Percentiles rank a stretch among this genome's conserved stretches.
Conservation (phyloP, 2,797 vertebrate genomes). For the Knipowitschia caucasica region DNA sequence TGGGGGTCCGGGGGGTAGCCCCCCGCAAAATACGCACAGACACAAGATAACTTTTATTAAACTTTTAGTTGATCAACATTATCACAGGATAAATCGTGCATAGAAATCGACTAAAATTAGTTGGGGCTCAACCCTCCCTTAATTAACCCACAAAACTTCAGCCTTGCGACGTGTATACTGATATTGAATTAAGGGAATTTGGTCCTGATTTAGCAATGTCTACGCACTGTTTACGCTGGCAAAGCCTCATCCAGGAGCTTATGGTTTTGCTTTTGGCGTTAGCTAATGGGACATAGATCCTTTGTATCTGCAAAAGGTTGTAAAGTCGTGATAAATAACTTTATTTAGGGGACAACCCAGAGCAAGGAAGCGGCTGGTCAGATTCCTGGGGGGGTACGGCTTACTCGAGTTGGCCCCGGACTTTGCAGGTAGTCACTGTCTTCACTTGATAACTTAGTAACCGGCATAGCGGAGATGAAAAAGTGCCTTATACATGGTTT, state of each 20-base stretch:
- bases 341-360: conserved; percentile 15
- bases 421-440: conserved; percentile 9
- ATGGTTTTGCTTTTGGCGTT: no score
- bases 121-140: conserved; percentile 57
- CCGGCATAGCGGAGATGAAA: conserved; percentile 48
- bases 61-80: conserved; percentile 99
- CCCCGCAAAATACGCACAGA: not conserved
- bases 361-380: conserved; percentile 8
- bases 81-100: conserved; percentile 84
- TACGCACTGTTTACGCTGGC: conserved; percentile 69
- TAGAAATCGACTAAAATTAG: conserved; percentile 83
- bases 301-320: conserved; percentile 45
- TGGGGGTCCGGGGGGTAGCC: no score
- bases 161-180: conserved; percentile 56
- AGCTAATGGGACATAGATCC: no score
- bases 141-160: conserved; percentile 48
- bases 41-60: conserved; percentile 83
- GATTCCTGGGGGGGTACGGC: conserved; percentile 13
- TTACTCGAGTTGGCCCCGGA: conserved; percentile 6
- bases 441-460: conserved; percentile 22
- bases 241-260: no score
- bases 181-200: conserved; percentile 38
- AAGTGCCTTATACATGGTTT: conserved; percentile 71
- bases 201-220: conserved; percentile 36
- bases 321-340: no score